Conservation (phyloP, 1,140 invertebrate genomes). For the Venturia canescens region DNA sequence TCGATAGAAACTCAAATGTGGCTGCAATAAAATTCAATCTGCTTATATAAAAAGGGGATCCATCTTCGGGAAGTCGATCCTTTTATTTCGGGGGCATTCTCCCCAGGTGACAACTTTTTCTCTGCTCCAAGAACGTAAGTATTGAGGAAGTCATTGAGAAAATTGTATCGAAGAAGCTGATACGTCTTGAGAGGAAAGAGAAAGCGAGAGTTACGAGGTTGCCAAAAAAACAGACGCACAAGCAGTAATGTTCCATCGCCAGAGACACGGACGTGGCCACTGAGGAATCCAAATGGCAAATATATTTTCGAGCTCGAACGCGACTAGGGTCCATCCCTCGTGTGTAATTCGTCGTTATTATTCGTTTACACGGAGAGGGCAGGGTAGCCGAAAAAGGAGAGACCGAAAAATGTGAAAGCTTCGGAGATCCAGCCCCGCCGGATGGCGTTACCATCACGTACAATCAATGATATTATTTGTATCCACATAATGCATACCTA, state of each 20-base stretch:
- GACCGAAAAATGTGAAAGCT: slow-evolving; percentile 40
- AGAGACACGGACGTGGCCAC: slow-evolving; percentile 51
- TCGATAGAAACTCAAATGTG: slow-evolving; percentile 22
- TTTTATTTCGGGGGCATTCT: slow-evolving; percentile 18
- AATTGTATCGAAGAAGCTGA: slow-evolving; percentile 26
- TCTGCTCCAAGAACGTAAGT: slow-evolving; percentile 24
- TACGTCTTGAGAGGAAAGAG: not conserved
- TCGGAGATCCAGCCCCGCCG: not conserved
- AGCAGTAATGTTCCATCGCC: slow-evolving; percentile 38
- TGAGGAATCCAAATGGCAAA: slow-evolving; percentile 58
- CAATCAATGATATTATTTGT: slow-evolving; percentile 41
- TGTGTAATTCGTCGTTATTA: slow-evolving; percentile 72
- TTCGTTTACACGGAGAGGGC: slow-evolving; percentile 63
- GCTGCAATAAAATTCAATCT: slow-evolving; percentile 45
- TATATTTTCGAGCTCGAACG: slow-evolving; percentile 60
- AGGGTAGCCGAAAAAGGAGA: slow-evolving; percentile 39
- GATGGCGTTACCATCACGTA: slow-evolving; percentile 23
- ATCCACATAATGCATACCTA: not conserved
- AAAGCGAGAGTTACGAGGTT: slow-evolving; percentile 14
- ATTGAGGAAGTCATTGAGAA: slow-evolving; percentile 30
- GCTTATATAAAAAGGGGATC: slow-evolving; percentile 28
- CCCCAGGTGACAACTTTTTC: not conserved
- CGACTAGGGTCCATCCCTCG: slow-evolving; percentile 53
- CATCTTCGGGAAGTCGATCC: slow-evolving; percentile 17
- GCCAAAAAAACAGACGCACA: slow-evolving; percentile 23